Conservation (phyloP, 2,113 vertebrate species). For the Malurus melanocephalus region DNA sequence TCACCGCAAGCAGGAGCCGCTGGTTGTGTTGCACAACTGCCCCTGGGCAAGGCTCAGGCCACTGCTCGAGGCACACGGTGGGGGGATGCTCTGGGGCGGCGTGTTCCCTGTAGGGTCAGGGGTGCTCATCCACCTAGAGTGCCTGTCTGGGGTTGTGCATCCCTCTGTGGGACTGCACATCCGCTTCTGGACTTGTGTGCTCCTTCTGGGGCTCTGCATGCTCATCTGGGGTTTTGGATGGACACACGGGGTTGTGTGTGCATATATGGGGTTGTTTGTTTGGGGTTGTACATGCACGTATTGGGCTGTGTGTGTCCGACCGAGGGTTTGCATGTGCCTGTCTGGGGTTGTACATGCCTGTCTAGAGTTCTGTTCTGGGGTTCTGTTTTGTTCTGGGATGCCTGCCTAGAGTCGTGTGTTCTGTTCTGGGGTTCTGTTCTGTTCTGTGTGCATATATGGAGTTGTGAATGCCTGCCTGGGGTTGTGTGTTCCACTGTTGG, state of each 20-base stretch:
- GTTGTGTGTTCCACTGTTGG: not conserved
- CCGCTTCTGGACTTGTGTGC: rapidly evolving
- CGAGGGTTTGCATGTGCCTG: too few species aligned
- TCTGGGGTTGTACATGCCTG: rapidly evolving
- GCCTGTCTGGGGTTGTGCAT: not conserved
- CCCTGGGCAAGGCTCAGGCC: not conserved
- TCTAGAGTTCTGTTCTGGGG: not conserved
- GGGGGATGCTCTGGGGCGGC: not conserved
- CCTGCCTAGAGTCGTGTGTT: not conserved
- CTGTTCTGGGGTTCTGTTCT: not conserved
- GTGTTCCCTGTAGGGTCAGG: rapidly evolving
- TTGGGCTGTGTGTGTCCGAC: not conserved
- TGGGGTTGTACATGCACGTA: rapidly evolving
- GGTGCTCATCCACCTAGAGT: rapidly evolving
- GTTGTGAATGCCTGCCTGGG: not conserved
- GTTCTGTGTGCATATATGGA: rapidly evolving
- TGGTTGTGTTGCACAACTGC: conserved; percentile 25
- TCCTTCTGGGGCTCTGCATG: rapidly evolving
- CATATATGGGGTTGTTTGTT: rapidly evolving
- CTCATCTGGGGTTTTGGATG: not conserved
- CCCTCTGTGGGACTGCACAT: rapidly evolving
- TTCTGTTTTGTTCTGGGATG: not conserved
- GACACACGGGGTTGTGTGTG: rapidly evolving
- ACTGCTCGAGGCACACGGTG: rapidly evolving
- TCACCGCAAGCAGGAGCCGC: conserved; percentile 8